These are phyloP conservation scores for Lasiurus borealis DNA, from an alignment of 2,113 vertebrate genomes.

Conservation along the genomic window DNA sequence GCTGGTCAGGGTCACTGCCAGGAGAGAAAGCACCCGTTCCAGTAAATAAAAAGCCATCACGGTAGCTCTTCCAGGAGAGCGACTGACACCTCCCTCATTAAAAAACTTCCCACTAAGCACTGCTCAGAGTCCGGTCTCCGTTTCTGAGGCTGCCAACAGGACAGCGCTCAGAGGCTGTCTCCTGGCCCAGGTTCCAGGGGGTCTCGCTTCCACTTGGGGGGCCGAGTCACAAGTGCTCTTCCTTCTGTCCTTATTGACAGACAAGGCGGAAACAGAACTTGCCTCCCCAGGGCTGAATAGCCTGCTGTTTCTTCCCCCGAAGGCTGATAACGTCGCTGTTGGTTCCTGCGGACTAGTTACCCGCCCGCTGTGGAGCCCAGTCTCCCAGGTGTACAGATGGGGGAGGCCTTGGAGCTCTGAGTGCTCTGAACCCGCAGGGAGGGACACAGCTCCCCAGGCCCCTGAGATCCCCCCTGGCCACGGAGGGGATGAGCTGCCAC, in stretches of 20 bases:
- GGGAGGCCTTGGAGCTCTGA: rapidly evolving
- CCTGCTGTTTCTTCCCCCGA: background rate
- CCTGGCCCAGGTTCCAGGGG: background rate
- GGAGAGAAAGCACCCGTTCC: conserved; percentile 28
- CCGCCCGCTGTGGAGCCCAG: rapidly evolving
- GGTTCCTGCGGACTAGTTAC: no score
- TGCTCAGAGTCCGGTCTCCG: background rate
- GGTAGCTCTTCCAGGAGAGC: background rate
- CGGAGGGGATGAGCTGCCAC: background rate
- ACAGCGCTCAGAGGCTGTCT: background rate
- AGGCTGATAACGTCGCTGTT: background rate
- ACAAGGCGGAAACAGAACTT: background rate
- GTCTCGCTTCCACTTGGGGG: rapidly evolving
- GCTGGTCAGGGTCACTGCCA: conserved; percentile 31
- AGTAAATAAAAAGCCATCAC: conserved; percentile 1
- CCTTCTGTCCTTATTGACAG: background rate
- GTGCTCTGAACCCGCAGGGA: background rate
- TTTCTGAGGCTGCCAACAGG: background rate
- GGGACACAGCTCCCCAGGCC: background rate
- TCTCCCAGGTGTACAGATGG: background rate
- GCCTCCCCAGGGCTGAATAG: background rate
- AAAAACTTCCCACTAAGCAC: background rate
- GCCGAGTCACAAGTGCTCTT: rapidly evolving
- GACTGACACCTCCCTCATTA: background rate
- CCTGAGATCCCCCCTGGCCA: background rate